Conservation (phyloP, 2,113 vertebrate species). For the Coturnix japonica region DNA sequence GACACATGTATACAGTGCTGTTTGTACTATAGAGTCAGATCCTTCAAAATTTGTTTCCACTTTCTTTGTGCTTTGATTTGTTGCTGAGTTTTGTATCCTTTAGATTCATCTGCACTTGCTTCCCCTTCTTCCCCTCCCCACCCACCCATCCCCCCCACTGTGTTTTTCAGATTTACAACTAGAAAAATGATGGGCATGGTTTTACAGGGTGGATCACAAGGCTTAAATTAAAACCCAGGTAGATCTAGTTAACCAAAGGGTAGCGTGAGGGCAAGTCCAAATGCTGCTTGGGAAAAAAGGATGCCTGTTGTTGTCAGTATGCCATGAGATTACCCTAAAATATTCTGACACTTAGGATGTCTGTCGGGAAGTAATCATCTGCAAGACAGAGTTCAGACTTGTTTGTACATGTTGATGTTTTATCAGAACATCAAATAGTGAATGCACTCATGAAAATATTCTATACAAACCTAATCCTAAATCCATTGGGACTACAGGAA, state of each 20-base stretch:
- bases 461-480: neutral
- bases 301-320: slow-evolving; percentile 62
- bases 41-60: slow-evolving; percentile 51
- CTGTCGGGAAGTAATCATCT: slow-evolving; percentile 16
- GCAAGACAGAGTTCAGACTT: neutral
- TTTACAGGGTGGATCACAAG: slow-evolving; percentile 26
- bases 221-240: slow-evolving; percentile 49
- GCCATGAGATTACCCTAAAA: slow-evolving; percentile 56
- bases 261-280: slow-evolving; percentile 39
- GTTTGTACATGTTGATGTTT: neutral
- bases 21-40: slow-evolving; percentile 51
- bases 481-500: neutral
- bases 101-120: neutral
- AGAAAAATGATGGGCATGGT: slow-evolving; percentile 40
- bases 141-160: too few species aligned
- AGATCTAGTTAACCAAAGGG: slow-evolving; percentile 51
- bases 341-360: slow-evolving; percentile 32
- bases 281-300: slow-evolving; percentile 60
- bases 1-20: slow-evolving; percentile 37
- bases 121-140: neutral
- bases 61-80: slow-evolving; percentile 27
- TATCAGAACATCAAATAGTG: neutral
- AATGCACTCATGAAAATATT: neutral
- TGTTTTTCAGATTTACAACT: neutral
- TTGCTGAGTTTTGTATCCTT: neutral